phyloP scores from a whole-genome alignment of 2,113 vertebrate genomes.

The Stictonetta naevosa region DNA sequence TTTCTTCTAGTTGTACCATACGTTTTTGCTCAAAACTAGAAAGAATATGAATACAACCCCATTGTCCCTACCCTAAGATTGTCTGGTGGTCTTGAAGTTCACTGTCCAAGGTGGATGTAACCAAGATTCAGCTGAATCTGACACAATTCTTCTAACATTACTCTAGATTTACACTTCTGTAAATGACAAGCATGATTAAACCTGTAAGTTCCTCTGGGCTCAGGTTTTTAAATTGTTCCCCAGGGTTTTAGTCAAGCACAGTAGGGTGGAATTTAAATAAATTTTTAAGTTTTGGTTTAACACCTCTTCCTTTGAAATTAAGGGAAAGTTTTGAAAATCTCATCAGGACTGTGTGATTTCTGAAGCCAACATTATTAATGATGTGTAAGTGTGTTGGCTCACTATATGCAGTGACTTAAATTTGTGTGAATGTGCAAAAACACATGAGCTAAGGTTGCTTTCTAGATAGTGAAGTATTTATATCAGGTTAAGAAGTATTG shows the following conservation, averaged over 20 bases:
- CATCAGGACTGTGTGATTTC: accelerated
- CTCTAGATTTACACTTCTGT: background rate
- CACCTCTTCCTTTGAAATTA: background rate
- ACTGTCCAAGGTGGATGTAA: background rate
- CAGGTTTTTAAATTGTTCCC: background rate
- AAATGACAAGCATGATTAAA: background rate
- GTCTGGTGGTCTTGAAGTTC: background rate
- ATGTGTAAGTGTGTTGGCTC: background rate
- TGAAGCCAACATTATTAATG: background rate
- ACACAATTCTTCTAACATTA: background rate
- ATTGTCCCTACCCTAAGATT: background rate
- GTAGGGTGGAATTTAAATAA: background rate
- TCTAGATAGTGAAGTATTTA: background rate
- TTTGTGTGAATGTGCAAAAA: background rate
- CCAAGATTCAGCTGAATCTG: background rate
- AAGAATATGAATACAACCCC: accelerated
- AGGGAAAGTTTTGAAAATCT: background rate
- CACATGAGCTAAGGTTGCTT: background rate
- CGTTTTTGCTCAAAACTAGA: background rate
- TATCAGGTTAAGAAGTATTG: background rate
- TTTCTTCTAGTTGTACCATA: background rate
- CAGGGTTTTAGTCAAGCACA: background rate
- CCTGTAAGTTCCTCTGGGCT: background rate
- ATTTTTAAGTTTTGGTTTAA: background rate
- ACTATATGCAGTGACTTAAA: background rate